These are phyloP conservation scores for Escarpia spicata DNA, from an alignment of 2,888 invertebrate species.

Conservation along the genomic window DNA sequence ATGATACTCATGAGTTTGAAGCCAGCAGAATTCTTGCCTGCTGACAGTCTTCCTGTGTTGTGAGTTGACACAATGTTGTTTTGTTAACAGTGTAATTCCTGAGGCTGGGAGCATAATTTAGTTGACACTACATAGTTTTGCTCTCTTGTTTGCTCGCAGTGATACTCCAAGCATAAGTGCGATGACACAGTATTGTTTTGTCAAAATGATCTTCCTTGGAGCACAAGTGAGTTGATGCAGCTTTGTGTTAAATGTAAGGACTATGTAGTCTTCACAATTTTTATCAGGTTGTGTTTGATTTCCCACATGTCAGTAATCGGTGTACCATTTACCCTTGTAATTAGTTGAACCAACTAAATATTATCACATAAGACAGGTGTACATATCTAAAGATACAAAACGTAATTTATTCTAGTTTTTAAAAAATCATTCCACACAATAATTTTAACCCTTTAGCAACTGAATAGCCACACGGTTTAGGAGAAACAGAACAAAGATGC, in stretches of 20 bases:
- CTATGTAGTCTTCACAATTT: background rate
- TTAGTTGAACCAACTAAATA: background rate
- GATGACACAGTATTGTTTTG: background rate
- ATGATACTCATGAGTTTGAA: background rate
- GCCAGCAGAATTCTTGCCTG: background rate
- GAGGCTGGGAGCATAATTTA: background rate
- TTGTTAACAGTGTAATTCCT: background rate
- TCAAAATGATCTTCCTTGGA: background rate
- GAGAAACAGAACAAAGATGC: too few species aligned
- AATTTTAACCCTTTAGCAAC: too few species aligned
- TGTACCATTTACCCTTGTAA: too few species aligned
- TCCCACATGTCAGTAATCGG: background rate
- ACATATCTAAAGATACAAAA: background rate
- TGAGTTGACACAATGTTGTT: background rate
- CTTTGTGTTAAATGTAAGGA: background rate
- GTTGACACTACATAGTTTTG: background rate
- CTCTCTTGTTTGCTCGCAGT: background rate
- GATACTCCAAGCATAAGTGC: background rate
- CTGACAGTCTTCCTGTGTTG: background rate
- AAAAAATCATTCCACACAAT: too few species aligned
- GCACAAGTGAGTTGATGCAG: background rate
- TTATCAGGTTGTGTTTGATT: background rate
- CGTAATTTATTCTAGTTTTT: too few species aligned
- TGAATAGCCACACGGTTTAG: too few species aligned
- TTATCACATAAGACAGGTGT: background rate